These are phyloP conservation scores for Glossophaga mutica DNA, from an alignment of 2,797 vertebrate species.

Conservation along the genomic window DNA sequence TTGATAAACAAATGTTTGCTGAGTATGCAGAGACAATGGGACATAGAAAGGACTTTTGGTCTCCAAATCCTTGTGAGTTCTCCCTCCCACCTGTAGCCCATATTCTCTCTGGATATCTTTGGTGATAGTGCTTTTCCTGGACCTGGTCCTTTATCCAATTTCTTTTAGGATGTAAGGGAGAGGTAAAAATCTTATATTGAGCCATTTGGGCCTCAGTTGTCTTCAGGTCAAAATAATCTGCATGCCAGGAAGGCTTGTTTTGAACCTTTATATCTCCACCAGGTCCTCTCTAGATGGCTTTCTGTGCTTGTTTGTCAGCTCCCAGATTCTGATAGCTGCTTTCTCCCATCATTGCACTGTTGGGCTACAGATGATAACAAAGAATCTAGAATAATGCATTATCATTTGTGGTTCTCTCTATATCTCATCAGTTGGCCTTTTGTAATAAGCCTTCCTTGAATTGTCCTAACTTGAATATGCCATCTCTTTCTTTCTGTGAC, in stretches of 20 bases:
- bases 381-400: background rate
- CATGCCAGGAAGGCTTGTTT: background rate
- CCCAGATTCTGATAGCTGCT: background rate
- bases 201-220: background rate
- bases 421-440: background rate
- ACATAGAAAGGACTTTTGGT: background rate
- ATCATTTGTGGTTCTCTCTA: background rate
- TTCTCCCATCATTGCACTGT: background rate
- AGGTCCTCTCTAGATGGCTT: background rate
- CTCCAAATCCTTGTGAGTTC: background rate
- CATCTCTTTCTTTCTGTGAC: background rate
- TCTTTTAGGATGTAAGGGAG: background rate
- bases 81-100: too few relatives aligned
- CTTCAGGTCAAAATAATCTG: background rate
- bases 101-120: background rate
- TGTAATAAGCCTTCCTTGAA: background rate
- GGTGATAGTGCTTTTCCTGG: background rate
- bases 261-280: background rate
- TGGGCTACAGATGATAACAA: background rate
- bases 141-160: background rate
- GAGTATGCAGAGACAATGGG: background rate
- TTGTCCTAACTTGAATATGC: background rate
- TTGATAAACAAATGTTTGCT: background rate
- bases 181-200: background rate
- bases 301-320: background rate